Evolutionary conservation across 1,140 invertebrate genomes (phyloP), one percentile per base, ranked within the genome.

Genomic region (Heliothis virescens): DNA sequence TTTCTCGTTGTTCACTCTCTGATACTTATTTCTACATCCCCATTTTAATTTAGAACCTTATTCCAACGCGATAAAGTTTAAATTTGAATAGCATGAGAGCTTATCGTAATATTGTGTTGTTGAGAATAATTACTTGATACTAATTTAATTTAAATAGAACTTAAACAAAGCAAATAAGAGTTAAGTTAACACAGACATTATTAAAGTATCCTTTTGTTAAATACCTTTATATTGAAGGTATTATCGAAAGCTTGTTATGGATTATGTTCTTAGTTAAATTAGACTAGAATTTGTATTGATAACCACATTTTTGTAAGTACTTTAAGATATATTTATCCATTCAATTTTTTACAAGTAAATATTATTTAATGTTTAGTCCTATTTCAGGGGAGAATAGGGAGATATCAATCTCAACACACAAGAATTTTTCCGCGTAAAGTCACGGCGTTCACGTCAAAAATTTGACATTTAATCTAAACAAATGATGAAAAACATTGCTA

Each of bases 1-100:
- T 62, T 79, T 52, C n/a, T 16, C 21, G 55, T 79, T 60, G 55
- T 79, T 72, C 65, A 72, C 60, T 50, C 71, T 47, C n/a, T 18
- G 3, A 69, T 13, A 69, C 47, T 69, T 13, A 21, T 48, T 15
- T 18, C 18, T 69, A 50, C 3, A 5, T 9, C 34, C 34, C 7
- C 34, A 41, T 41, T 18, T 69, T 2, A 47, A n/a, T n/a, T 13
- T 15, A 0, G 15, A 26, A 55, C 52, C 7, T 55, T 29, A 53
- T 55, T 13, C 16, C 9, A 50, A 50, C 5, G n/a, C 11, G 2
- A 16, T 57, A 72, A 57, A 72, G 69, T n/a, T 72, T 10, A 72
- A 41, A 18, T 55, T 72, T 11, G 18, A 73, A 59, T 73, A 18
- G 13, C 52, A 16, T 5, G 12, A 12, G 12, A 60, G 5, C 26